These are phyloP conservation scores for Otolemur crassicaudatus DNA, from an alignment of 2,797 vertebrate genomes.

Conservation along the genomic window DNA sequence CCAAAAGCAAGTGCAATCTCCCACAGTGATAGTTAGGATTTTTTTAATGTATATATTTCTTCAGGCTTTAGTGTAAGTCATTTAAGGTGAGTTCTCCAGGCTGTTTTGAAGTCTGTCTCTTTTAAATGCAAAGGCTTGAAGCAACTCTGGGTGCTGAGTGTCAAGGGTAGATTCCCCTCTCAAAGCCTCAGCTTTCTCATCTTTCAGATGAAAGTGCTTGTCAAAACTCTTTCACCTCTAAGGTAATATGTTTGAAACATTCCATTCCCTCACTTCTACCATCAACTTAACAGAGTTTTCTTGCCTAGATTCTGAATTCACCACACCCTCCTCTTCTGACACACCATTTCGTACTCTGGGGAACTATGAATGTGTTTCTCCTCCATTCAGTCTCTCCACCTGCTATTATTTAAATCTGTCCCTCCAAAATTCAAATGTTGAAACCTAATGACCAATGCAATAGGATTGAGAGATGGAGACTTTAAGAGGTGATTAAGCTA, in stretches of 20 bases:
- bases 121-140: not conserved
- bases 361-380: not conserved
- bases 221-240: not conserved
- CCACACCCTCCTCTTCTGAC: not conserved
- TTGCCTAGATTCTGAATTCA: not conserved
- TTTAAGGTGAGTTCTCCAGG: conserved; percentile 64
- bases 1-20: conserved; percentile 56
- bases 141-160: too few species aligned
- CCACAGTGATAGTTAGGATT: conserved; percentile 4
- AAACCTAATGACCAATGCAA: not conserved
- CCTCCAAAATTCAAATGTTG: not conserved
- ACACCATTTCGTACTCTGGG: not conserved
- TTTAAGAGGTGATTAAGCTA: not conserved
- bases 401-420: not conserved
- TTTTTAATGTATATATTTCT: not conserved
- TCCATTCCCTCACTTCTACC: not conserved
- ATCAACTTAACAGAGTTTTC: not conserved
- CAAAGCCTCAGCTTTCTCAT: not conserved
- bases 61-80: conserved; percentile 54
- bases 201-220: not conserved
- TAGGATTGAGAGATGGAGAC: not conserved
- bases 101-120: not conserved
- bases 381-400: not conserved
- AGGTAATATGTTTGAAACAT: not conserved
- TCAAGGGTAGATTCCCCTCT: not conserved